Conservation (phyloP, 2,113 vertebrate species). For the Lates calcarifer region DNA sequence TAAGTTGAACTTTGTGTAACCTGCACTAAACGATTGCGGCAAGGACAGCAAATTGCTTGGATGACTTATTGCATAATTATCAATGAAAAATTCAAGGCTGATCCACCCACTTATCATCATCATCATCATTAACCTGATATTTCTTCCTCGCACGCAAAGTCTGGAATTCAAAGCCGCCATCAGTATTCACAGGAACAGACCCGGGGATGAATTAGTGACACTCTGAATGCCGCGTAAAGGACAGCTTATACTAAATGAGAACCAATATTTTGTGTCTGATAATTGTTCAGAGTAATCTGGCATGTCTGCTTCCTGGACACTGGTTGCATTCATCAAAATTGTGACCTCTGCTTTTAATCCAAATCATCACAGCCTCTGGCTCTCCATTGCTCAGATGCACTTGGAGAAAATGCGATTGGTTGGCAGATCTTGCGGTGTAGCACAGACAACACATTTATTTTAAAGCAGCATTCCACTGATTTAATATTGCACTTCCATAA, state of each 20-base stretch:
- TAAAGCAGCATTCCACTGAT: not conserved
- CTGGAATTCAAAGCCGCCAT: conserved; percentile 7
- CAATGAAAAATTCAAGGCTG: conserved; percentile 8
- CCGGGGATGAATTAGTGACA: conserved; percentile 6
- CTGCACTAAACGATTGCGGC: conserved; percentile 20
- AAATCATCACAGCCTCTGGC: not conserved
- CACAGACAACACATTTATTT: not conserved
- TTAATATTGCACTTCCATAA: not conserved
- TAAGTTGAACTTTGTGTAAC: conserved; percentile 44
- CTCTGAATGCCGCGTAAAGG: conserved; percentile 1
- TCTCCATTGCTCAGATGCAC: not conserved
- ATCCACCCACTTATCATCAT: conserved; percentile 18
- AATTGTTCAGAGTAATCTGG: not conserved
- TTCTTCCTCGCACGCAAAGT: conserved; percentile 9
- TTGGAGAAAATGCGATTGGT: not conserved
- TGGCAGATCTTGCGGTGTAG: not conserved
- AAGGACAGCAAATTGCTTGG: conserved; percentile 18
- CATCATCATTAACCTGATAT: conserved; percentile 44
- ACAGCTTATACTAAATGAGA: not conserved
- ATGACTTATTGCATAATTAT: conserved; percentile 23
- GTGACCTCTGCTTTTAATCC: conserved; percentile 14
- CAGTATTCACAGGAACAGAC: conserved; percentile 7
- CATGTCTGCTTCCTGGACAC: conserved; percentile 3
- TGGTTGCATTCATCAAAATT: conserved; percentile 22
- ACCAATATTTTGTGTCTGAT: not conserved